Evolutionary conservation across 1,140 invertebrate genomes (phyloP), one percentile per base, ranked within the genome.

Genomic region (Steinernema khuongi): DNA sequence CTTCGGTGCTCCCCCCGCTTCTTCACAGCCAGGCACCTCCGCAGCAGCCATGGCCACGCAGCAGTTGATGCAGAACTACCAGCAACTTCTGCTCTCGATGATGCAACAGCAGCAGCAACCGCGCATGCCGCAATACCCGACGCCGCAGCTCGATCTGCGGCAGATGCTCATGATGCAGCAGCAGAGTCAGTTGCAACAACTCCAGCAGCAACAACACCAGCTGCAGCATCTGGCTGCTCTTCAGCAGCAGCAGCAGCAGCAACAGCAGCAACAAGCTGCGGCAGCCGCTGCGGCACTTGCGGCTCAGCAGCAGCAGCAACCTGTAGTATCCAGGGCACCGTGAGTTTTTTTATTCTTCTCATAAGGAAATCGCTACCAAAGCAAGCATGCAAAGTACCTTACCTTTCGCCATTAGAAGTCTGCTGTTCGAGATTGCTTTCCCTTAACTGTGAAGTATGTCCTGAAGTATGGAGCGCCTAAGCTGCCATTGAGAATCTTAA

Each of bases 181-280:
- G 36, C 36, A 60, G 19, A 60, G 50, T 14, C 50, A 60, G 19
- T 22, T n/a, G 50, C 4, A n/a, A 22, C 50, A 60, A 22, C 50
- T 11, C 36, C 36, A 41, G 36, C 36, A 60, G 50, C 50, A 60
- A 60, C 50, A 60, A 22, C 50, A 60, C 14, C 50, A 60, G 50
- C 19, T 60, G 11, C 50, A 60, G 50, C 50, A 60, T 4, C 4
- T 60, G 7, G 50, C 50, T 14, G 50, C 50, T 7, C 50, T 60
- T 60, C 50, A 60, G 50, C 50, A 60, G 50, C 50, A 60, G 26
- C 50, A 60, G 4, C 50, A 60, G 11, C 50, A 60, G 14, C 50
- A 60, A 4, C 50, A 60, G 50, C 50, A 60, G 50, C 50, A 14
- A 22, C 50, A 60, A 26, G 36, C 36, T 41, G 36, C 36, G 36